These are phyloP conservation scores for Sarcophaga rosellei DNA, from an alignment of 2,888 invertebrate species.

Conservation along the genomic window DNA sequence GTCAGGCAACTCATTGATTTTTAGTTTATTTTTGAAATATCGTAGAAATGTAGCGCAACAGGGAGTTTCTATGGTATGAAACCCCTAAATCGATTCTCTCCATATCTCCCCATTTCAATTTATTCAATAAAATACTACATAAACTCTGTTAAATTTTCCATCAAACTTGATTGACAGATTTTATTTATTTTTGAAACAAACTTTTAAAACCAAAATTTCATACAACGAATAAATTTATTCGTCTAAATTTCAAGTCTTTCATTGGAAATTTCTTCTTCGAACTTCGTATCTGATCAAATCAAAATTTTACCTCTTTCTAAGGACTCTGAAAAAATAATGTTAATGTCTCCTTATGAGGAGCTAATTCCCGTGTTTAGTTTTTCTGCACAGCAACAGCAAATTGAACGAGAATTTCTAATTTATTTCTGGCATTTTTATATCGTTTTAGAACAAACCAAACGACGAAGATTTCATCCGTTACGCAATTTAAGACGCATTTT, in stretches of 20 bases:
- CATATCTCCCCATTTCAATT: too few species aligned
- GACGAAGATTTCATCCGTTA: conserved; percentile 80
- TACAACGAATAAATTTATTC: not conserved
- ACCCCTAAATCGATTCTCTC: too few species aligned
- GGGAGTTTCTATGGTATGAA: too few species aligned
- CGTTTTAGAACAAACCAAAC: conserved; percentile 79
- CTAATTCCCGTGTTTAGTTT: not conserved
- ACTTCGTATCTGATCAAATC: too few species aligned
- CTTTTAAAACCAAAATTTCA: not conserved
- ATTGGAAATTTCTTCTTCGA: too few species aligned
- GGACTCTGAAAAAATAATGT: not conserved
- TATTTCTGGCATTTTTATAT: conserved; percentile 13
- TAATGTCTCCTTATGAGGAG: conserved; percentile 5
- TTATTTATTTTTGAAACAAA: not conserved
- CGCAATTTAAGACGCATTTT: conserved; percentile 81
- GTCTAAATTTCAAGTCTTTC: conserved; percentile 10
- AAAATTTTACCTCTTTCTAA: not conserved
- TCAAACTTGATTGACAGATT: too few species aligned
- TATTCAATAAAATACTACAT: too few species aligned
- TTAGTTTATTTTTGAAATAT: too few species aligned
- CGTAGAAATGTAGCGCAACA: too few species aligned
- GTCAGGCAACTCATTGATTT: too few species aligned
- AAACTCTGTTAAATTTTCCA: too few species aligned
- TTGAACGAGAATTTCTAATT: not conserved
- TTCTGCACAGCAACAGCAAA: not conserved